Base-by-base conservation (phyloP, 2,888 invertebrate species). In the Limnephilus marmoratus region DNA sequence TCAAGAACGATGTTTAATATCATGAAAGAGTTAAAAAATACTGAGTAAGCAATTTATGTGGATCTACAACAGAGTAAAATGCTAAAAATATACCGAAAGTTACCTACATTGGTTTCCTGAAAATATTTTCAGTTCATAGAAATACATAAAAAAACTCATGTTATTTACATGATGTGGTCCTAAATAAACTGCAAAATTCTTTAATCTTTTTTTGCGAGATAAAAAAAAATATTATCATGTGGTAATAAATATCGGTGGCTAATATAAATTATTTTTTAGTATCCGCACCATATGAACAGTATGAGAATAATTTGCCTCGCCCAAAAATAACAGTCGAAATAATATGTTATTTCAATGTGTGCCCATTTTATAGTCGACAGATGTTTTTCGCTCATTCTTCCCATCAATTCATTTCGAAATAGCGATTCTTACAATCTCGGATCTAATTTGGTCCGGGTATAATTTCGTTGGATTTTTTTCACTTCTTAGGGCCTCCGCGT, bases 301-400 rank as follows among this genome's bases (percentile, higher is more conserved):
- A 24, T 24, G 68, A 68, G 5, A n/a, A 68, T n/a, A n/a, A 68
- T 68, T 24, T 68, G 24, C 68, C n/a, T 68, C 68, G 68, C 68
- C 5, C 68, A 68, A n/a, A 68, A 68, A 68, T 68, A 68, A n/a
- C n/a, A 24, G 68, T 24, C 9, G 24, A 68, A 68, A 68, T 68
- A 1, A 68, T 68, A n/a, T 68, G 68, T 68, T 68, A 68, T 68
- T 68, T 68, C 24, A 68, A 68, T 68, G 9, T 68, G 68, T 24
- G 68, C 24, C n/a, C 85, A 85, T 85, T 85, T 85, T 85, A 85
- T 37, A 34, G 85, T 37, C 41, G 85, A 85, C 85, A 85, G 85
- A 85, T 85, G 85, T 85, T 85, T 34, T 41, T 85, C 37, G 85
- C 34, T 37, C 9, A 68, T 68, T 85, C 37, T 31, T 85, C 37